Evolutionary conservation across 2,113 vertebrate genomes (phyloP).

Genomic region (Phrynosoma platyrhinos): DNA sequence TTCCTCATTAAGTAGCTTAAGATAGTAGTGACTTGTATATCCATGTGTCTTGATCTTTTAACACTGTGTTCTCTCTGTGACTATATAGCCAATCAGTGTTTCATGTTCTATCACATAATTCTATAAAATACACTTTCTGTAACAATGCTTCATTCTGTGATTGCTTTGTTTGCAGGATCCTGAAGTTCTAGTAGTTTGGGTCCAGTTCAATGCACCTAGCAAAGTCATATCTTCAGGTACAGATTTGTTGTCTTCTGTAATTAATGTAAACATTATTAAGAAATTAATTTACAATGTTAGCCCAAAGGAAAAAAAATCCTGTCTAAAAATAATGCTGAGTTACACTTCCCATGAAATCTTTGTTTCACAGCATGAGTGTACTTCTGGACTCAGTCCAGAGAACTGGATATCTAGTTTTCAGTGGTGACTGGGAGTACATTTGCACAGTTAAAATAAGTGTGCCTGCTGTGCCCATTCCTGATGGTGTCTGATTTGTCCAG

Average conservation of each 20-base stretch:
- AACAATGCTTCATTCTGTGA: background rate
- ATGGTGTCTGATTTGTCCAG: too few species aligned
- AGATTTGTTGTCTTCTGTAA: constrained; percentile 4
- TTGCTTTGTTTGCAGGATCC: constrained; percentile 81
- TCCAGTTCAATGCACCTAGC: constrained; percentile 90
- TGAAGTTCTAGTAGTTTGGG: constrained; percentile 88
- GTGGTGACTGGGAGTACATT: too few species aligned
- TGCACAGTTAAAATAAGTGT: too few species aligned
- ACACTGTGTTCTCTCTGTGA: background rate
- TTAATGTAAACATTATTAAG: background rate
- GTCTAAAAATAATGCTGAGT: background rate
- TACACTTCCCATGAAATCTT: too few species aligned
- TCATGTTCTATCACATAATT: background rate
- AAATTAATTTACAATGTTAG: background rate
- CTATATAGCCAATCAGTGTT: background rate
- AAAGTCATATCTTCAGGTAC: constrained; percentile 87
- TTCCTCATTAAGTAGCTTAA: background rate
- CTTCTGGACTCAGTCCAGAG: too few species aligned
- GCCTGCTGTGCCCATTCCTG: too few species aligned
- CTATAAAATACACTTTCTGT: constrained; percentile 23
- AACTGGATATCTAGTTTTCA: too few species aligned
- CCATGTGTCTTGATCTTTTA: background rate
- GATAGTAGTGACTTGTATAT: background rate
- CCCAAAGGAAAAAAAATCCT: background rate
- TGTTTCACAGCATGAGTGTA: too few species aligned